A percentile compares a stretch with the other conserved stretches of the same genome.
phyloP scores from a whole-genome alignment of 2,888 invertebrate genomes.

The Ecliptopera silaceata region DNA sequence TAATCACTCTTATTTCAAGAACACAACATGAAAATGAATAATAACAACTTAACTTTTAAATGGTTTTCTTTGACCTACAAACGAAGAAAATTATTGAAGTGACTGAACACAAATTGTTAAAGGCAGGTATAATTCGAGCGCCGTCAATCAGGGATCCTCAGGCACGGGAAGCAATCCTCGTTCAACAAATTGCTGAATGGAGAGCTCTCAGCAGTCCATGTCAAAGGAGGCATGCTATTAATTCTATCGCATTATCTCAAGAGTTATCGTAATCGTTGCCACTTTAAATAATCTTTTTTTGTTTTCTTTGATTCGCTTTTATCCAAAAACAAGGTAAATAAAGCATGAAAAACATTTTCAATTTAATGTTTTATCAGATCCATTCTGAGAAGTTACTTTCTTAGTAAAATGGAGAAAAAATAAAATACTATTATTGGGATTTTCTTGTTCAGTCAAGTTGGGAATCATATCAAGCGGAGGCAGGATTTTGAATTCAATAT shows the following conservation, averaged over 20 bases:
- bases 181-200: slow-evolving; percentile 32
- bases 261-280: slow-evolving; percentile 34
- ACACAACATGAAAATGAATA: too few relatives aligned
- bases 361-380: background rate
- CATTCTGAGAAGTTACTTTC: too few relatives aligned
- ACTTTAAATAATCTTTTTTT: slow-evolving; percentile 31
- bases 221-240: slow-evolving; percentile 37
- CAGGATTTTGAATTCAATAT: too few relatives aligned
- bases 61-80: too few relatives aligned
- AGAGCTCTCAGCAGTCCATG: slow-evolving; percentile 17
- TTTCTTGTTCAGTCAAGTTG: too few relatives aligned
- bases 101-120: slow-evolving; percentile 1
- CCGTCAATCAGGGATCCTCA: slow-evolving; percentile 24
- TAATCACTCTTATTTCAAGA: too few relatives aligned
- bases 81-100: background rate
- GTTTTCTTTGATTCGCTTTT: slow-evolving; percentile 19
- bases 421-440: too few relatives aligned
- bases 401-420: too few relatives aligned
- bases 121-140: slow-evolving; percentile 27
- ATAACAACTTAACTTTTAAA: too few relatives aligned
- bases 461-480: too few relatives aligned
- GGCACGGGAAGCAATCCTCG: slow-evolving; percentile 24
- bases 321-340: background rate
- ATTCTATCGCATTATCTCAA: slow-evolving; percentile 46
- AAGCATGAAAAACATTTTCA: background rate